Evolutionary conservation across 1,140 invertebrate genomes (phyloP), one percentile per base, ranked within the genome.

Genomic region (roundworm (Caenorhabditis elegans)): DNA sequence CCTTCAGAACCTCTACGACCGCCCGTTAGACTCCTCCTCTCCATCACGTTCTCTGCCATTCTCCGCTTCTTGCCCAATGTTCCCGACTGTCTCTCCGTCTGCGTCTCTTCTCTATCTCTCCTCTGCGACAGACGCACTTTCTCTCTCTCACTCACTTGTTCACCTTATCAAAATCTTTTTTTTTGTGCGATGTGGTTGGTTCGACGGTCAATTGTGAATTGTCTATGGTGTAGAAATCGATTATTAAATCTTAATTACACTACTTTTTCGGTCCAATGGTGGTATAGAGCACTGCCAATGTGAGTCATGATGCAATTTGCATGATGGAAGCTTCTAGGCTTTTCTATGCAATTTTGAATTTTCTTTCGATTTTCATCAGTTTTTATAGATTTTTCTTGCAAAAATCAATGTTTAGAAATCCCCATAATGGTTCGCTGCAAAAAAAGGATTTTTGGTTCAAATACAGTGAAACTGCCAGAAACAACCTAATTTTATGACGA

Each of bases 251-350:
- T 8, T 43, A 43, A 5, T 43, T 43, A 15, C 39, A 8, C 6
- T 15, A 43, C 39, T 15, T 43, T 43, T 8, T 8, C 15, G 39
- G 39, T 43, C 39, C 26, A 60, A 43, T 70, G 17, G 17, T 43
- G 34, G 34, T 11, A 31, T 39, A n/a, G 17, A 43, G 11, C n/a
- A 17, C 19, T 22, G 60, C 34, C 26, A 43, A 70, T 34, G 60
- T 39, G 19, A 24, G 60, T 39, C 31, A 70, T 70, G 60, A 70
- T 70, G 60, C 60, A 70, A 70, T 70, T 65, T 39, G 60, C 60
- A 39, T 70, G 60, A 43, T 13, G 3, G 60, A 70, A 70, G 60
- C 60, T 70, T 70, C 60, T 39, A 3, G 60, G 22, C 11, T 22
- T 31, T 70, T 70, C 60, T 24, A 36, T 70, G 55, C 3, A 15